These are phyloP conservation scores for Drosophila tripunctata DNA, from an alignment of 2,888 invertebrate genomes.

Conservation along the genomic window DNA sequence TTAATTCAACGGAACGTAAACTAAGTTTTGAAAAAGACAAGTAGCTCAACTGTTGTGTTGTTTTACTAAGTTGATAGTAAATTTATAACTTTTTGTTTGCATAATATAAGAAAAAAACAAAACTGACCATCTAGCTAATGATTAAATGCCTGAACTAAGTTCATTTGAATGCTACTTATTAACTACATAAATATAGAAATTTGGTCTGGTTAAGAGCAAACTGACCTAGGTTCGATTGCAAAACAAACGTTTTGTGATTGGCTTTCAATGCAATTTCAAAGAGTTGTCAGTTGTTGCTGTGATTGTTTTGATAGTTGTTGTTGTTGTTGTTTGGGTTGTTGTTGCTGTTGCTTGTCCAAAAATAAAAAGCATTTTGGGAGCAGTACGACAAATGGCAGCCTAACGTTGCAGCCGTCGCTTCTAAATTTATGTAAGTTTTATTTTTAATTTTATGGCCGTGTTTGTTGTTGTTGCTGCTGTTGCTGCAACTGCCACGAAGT, in stretches of 20 bases:
- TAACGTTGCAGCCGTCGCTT: constrained; percentile 37
- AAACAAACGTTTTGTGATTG: neutral
- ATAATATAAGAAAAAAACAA: too few species aligned
- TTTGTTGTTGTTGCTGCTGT: constrained; percentile 21
- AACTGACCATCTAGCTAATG: too few species aligned
- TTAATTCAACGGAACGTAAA: too few species aligned
- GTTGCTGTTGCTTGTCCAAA: constrained; percentile 59
- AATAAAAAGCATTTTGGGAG: constrained; percentile 76
- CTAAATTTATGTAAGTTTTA: constrained; percentile 79
- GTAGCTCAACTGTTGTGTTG: too few species aligned
- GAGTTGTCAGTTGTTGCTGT: constrained; percentile 10
- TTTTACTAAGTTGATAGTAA: too few species aligned
- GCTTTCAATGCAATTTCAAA: neutral
- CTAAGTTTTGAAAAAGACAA: too few species aligned
- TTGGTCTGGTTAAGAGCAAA: neutral
- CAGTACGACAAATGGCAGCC: constrained; percentile 63
- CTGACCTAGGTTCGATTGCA: neutral
- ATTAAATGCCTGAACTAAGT: too few species aligned
- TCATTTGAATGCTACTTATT: too few species aligned
- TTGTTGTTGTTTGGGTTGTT: constrained; percentile 1
- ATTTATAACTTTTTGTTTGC: too few species aligned
- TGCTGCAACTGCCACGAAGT: constrained; percentile 47
- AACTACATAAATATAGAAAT: too few species aligned
- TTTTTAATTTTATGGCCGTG: constrained; percentile 71
- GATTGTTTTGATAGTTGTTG: constrained; percentile 18